Evolutionary conservation across 2,113 vertebrate species (phyloP).

Genomic region (Labeo rohita): DNA sequence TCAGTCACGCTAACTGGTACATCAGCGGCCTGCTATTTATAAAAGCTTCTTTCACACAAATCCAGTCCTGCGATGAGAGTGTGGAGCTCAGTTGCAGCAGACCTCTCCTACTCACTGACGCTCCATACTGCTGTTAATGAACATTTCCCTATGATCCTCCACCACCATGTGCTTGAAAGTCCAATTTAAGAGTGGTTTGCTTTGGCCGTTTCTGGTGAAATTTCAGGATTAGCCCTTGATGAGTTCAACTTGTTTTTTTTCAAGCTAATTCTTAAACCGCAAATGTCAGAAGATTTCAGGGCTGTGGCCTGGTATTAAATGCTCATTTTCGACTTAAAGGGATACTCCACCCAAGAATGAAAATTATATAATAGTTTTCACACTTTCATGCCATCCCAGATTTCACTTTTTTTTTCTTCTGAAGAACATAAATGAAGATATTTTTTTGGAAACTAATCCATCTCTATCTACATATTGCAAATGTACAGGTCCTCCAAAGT

Average conservation of each 20-base stretch:
- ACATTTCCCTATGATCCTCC: constrained; percentile 16
- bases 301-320: not conserved
- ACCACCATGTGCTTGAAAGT: not conserved
- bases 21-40: constrained; percentile 50
- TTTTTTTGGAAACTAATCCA: not conserved
- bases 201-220: not conserved
- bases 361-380: not conserved
- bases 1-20: constrained; percentile 27
- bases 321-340: not conserved
- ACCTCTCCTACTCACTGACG: not conserved
- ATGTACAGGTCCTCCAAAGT: not conserved
- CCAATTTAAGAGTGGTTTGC: constrained; percentile 12
- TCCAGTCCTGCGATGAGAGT: constrained; percentile 5
- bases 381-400: not conserved
- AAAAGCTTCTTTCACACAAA: constrained; percentile 47
- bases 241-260: not conserved
- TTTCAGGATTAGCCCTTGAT: constrained; percentile 11
- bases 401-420: not conserved
- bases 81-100: constrained; percentile 5
- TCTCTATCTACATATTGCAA: not conserved
- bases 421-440: not conserved
- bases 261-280: not conserved
- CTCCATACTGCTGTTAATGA: constrained; percentile 20
- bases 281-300: not conserved
- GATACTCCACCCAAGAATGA: not conserved